Evolutionary conservation across 2,888 invertebrate genomes (phyloP).

Genomic region (Altica lythri): DNA sequence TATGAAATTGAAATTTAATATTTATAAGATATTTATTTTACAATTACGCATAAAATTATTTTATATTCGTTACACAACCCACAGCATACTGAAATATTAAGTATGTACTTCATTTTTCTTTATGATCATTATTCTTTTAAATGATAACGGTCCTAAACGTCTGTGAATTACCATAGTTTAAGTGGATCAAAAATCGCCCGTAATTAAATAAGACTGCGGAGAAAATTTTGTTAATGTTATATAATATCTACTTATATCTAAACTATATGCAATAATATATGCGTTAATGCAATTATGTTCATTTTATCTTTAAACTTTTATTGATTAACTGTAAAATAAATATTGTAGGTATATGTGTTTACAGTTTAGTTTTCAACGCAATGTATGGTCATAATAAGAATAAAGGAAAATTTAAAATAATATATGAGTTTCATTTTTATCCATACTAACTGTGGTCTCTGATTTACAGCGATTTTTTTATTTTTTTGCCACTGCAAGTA

Average conservation of each 20-base stretch:
- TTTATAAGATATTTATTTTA: too few relatives aligned
- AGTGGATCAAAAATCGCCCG: slow-evolving; percentile 21
- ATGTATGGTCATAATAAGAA: slow-evolving; percentile 33
- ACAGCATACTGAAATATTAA: too few relatives aligned
- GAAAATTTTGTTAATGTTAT: slow-evolving; percentile 29
- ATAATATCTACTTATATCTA: slow-evolving; percentile 21
- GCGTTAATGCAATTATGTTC: slow-evolving; percentile 28
- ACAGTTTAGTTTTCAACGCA: slow-evolving; percentile 25
- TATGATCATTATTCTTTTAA: too few relatives aligned
- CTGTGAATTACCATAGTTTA: slow-evolving; percentile 27
- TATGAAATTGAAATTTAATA: too few relatives aligned
- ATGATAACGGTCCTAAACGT: slow-evolving; percentile 10
- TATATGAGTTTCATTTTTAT: slow-evolving; percentile 6
- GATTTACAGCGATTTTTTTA: too few relatives aligned
- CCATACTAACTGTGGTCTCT: too few relatives aligned
- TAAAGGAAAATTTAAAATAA: slow-evolving; percentile 37
- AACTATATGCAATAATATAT: slow-evolving; percentile 35
- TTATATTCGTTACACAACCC: too few relatives aligned
- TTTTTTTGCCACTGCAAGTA: too few relatives aligned
- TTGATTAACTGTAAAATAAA: slow-evolving; percentile 17
- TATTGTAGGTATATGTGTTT: slow-evolving; percentile 26
- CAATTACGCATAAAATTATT: too few relatives aligned
- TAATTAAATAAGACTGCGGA: slow-evolving; percentile 32
- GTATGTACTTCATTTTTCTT: too few relatives aligned
- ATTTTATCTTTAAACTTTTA: slow-evolving; percentile 26